Percentiles rank a stretch among this genome's conserved stretches.
phyloP scores from a whole-genome alignment of 2,888 invertebrate genomes.

The Campoletis raptor region DNA sequence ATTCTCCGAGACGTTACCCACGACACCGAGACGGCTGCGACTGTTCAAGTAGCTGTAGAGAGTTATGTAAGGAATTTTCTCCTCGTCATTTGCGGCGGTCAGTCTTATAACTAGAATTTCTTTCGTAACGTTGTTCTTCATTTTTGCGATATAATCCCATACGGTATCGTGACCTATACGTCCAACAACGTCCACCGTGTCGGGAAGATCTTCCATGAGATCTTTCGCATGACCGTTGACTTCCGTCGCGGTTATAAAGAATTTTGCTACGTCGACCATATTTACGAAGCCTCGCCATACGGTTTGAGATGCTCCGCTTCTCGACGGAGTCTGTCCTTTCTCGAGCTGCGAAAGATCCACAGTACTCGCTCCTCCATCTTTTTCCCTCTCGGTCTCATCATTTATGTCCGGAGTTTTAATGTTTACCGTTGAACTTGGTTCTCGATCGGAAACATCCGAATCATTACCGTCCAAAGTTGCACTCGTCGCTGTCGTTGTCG shows the following conservation, averaged over 20 bases:
- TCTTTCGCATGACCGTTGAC: slow-evolving; percentile 89
- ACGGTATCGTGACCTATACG: slow-evolving; percentile 95
- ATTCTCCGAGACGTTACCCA: slow-evolving; percentile 91
- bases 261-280: slow-evolving; percentile 96
- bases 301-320: slow-evolving; percentile 79
- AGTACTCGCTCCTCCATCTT: slow-evolving; percentile 66
- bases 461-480: slow-evolving; percentile 80
- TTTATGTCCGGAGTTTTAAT: slow-evolving; percentile 87
- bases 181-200: slow-evolving; percentile 94
- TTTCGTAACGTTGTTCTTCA: slow-evolving; percentile 94
- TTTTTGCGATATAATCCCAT: slow-evolving; percentile 97
- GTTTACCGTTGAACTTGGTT: slow-evolving; percentile 92
- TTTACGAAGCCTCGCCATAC: slow-evolving; percentile 94
- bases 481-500: slow-evolving; percentile 31
- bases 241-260: slow-evolving; percentile 93
- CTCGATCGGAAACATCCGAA: slow-evolving; percentile 87
- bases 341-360: slow-evolving; percentile 52
- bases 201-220: slow-evolving; percentile 90
- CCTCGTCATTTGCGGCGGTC: slow-evolving; percentile 92
- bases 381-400: slow-evolving; percentile 79
- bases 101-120: slow-evolving; percentile 94
- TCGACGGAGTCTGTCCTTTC: slow-evolving; percentile 52
- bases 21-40: slow-evolving; percentile 92
- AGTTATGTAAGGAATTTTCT: slow-evolving; percentile 93
- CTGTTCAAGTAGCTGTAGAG: slow-evolving; percentile 96